Evolutionary conservation across 2,797 vertebrate genomes (phyloP), one percentile per base, ranked within the genome.

Genomic region (Brotula barbata): DNA sequence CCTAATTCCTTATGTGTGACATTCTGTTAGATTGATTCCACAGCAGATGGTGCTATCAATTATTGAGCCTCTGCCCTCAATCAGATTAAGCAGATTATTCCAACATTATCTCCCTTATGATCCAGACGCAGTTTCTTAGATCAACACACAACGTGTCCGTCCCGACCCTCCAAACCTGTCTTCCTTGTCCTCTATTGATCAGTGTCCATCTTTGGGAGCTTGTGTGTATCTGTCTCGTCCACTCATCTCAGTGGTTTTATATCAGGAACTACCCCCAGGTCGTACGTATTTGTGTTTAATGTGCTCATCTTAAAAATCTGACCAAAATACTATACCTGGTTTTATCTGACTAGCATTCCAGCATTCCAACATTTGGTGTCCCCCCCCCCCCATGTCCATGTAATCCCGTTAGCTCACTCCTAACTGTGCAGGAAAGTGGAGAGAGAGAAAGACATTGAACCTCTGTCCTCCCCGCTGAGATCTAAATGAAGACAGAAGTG

Each of bases 21-120:
- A 68, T 64, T 58, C 60, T 73, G 66, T 63, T 20, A 15, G 67
- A 75, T 70, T 76, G 73, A 73, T 81, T 63, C 71, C 66, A 54
- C 41, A 56, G 77, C 88, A 89, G 86, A 89, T 88, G 88, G 85
- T 75, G 69, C 45, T 71, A 88, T 89, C 83, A 86, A 89, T 88
- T 82, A 88, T 88, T 86, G 84, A 89, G 77, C 55, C 73, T 34
- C 62, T 78, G 78, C 20, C 80, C 78, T 84, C 81, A 80, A 69
- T 83, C 79, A 85, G 81, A 85, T 88, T 87, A 88, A 85, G 78
- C 46, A 81, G 84, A 87, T 87, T 83, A 87, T 75, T 78, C 76
- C 71, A 81, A 83, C 58, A 77, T 66, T 57, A 53, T 62, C 65
- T 78, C 80, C 77, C 68, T 57, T 76, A 73, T 79, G 78, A 77